Conservation (phyloP, 64 coral and sea anemone genomes). For the Stichodactyla mertensii region DNA sequence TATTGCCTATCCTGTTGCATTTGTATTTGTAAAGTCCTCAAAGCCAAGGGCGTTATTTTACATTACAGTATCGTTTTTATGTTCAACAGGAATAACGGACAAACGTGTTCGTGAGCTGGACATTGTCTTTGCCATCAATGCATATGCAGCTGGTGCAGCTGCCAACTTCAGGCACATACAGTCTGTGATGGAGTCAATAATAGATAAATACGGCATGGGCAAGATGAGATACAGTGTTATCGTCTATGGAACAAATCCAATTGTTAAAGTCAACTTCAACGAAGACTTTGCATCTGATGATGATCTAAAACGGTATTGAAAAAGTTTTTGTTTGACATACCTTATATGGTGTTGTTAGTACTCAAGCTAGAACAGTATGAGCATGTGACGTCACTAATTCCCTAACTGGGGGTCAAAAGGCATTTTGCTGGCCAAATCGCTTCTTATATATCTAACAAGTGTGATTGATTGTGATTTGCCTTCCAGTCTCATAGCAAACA, state of each 20-base stretch:
- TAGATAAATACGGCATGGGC: conserved; percentile 62
- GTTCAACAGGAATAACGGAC: not conserved
- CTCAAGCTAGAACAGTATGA: too few species aligned
- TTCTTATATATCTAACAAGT: too few species aligned
- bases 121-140: conserved; percentile 62
- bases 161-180: conserved; percentile 60
- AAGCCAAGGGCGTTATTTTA: not conserved
- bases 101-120: conserved; percentile 50
- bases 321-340: too few species aligned
- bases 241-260: conserved; percentile 46
- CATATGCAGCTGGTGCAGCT: conserved; percentile 42
- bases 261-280: conserved; percentile 35
- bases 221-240: conserved; percentile 67
- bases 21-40: too few species aligned
- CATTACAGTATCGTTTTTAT: not conserved
- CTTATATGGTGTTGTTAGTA: too few species aligned
- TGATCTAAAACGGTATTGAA: conserved; percentile 21
- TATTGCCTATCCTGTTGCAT: too few species aligned
- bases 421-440: too few species aligned
- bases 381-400: too few species aligned
- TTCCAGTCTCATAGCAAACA: not conserved
- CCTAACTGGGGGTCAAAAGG: too few species aligned
- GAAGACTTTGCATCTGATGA: conserved; percentile 43
- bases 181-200: conserved; percentile 53
- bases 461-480: not conserved